phyloP scores from a whole-genome alignment of 2,797 vertebrate species.

The Cephalopachus bancanus region DNA sequence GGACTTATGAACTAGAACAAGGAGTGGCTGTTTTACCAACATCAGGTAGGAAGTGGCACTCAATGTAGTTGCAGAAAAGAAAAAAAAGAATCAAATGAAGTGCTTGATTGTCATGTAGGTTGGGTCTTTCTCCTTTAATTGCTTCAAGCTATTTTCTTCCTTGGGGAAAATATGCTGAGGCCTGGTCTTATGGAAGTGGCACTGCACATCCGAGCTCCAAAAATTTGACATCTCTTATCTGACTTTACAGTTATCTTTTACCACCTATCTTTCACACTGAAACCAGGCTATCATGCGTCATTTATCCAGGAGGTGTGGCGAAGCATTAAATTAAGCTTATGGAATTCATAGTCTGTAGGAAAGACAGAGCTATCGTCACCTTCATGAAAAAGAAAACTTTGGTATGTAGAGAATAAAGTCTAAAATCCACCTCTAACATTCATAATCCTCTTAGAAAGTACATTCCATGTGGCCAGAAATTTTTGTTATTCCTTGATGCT shows the following conservation, averaged over 20 bases:
- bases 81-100: neutral
- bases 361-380: neutral
- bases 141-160: constrained; percentile 17
- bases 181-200: neutral
- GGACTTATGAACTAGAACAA: neutral
- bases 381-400: constrained; percentile 10
- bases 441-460: neutral
- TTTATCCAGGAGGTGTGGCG: neutral
- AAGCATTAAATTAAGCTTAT: neutral
- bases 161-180: neutral
- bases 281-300: neutral
- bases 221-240: neutral
- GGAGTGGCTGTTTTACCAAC: neutral
- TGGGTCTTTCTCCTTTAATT: neutral
- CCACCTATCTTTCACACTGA: neutral
- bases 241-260: neutral
- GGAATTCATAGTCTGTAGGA: neutral
- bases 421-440: neutral
- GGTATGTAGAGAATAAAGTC: neutral
- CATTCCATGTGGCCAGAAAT: neutral
- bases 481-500: neutral
- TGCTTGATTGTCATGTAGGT: neutral
- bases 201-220: neutral
- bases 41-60: neutral
- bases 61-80: neutral